Conservation (phyloP, 2,797 vertebrate genomes). For the Etheostoma nigrum region DNA sequence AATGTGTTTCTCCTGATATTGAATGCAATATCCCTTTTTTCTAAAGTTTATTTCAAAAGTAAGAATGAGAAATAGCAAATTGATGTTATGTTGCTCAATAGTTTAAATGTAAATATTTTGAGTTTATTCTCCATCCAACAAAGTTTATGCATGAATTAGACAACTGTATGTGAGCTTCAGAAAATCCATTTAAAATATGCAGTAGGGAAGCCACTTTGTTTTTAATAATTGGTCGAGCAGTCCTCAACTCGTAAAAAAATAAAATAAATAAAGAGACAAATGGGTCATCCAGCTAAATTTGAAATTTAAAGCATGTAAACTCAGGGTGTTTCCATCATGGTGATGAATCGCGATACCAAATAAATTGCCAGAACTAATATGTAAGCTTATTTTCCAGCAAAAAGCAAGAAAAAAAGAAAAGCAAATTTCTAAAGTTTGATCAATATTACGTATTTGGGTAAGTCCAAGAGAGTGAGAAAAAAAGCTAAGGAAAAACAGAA, state of each 20-base stretch:
- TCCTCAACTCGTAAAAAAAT: not conserved
- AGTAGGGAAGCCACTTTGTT: slow-evolving; percentile 17
- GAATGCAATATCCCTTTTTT: not conserved
- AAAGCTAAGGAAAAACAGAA: slow-evolving; percentile 46
- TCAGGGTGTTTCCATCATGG: slow-evolving; percentile 30
- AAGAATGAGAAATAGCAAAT: not conserved
- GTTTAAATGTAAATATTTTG: not conserved
- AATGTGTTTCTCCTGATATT: not conserved
- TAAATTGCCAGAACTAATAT: slow-evolving; percentile 33
- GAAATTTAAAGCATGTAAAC: slow-evolving; percentile 18
- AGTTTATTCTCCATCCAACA: not conserved
- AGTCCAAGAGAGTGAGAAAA: slow-evolving; percentile 44
- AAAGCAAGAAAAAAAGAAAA: slow-evolving; percentile 34
- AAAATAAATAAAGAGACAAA: slow-evolving; percentile 13
- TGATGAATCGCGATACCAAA: slow-evolving; percentile 17
- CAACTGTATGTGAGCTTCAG: not conserved
- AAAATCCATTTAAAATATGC: not conserved
- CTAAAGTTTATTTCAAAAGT: not conserved
- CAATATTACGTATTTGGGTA: slow-evolving; percentile 58
- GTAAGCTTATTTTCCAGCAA: slow-evolving; percentile 42
- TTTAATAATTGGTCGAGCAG: slow-evolving; percentile 8
- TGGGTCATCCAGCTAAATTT: slow-evolving; percentile 12
- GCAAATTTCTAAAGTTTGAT: slow-evolving; percentile 56
- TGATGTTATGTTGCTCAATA: not conserved
- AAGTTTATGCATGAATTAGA: not conserved